Conservation (phyloP, 2,113 vertebrate genomes). For the Nothoprocta pentlandii region DNA sequence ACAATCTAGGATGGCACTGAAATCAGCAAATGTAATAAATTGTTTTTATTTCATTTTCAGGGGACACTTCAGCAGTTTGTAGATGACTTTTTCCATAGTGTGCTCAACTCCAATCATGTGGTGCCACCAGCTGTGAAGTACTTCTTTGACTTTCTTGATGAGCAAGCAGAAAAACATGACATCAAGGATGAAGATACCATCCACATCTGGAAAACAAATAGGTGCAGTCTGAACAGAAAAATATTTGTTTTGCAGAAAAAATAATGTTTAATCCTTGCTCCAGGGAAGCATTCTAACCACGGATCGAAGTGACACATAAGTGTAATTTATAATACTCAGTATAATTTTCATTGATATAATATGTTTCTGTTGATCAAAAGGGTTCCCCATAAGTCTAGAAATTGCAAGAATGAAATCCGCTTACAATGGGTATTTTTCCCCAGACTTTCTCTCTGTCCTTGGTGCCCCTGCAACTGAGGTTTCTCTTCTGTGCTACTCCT, state of each 20-base stretch:
- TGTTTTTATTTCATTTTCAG: conserved; percentile 74
- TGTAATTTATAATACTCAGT: not conserved
- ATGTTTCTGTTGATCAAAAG: not conserved
- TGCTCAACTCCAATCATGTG: conserved; percentile 89
- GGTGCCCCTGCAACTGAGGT: not conserved
- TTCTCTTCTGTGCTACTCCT: not conserved
- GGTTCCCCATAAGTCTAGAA: not conserved
- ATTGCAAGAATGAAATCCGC: not conserved
- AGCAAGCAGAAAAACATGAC: conserved; percentile 94
- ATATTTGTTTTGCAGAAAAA: not conserved
- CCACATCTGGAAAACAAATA: conserved; percentile 99
- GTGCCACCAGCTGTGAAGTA: conserved; percentile 97
- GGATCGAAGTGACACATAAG: not conserved
- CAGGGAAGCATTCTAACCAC: not conserved
- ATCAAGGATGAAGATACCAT: conserved; percentile 96
- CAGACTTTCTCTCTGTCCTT: not conserved
- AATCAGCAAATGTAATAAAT: not conserved
- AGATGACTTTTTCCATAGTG: conserved; percentile 96
- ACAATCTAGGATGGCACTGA: not conserved
- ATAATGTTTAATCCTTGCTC: not conserved
- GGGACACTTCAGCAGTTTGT: conserved; percentile 98
- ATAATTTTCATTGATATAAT: not conserved
- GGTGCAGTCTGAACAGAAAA: conserved; percentile 70
- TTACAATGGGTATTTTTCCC: not conserved
- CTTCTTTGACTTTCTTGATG: conserved; percentile 98